Evolutionary conservation across 1,140 invertebrate genomes (phyloP).

Genomic region (Drosophila jambulina): DNA sequence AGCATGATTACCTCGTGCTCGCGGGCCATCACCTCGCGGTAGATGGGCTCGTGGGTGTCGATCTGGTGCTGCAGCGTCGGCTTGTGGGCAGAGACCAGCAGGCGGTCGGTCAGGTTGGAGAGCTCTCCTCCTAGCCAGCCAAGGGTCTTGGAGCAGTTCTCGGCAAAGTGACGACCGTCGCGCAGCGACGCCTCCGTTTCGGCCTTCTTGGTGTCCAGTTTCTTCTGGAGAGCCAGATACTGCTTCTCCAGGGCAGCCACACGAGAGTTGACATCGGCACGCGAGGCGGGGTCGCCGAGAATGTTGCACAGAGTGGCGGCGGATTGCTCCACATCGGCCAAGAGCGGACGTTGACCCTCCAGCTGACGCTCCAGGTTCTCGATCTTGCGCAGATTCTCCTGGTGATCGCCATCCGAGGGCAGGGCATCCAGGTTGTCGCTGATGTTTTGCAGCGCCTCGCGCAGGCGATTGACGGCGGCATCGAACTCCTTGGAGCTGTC

Average conservation of each 20-base stretch:
- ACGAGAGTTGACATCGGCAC: slow-evolving; percentile 95
- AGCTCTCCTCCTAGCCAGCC: slow-evolving; percentile 94
- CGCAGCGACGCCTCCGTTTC: slow-evolving; percentile 94
- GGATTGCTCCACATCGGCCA: slow-evolving; percentile 95
- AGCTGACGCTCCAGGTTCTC: slow-evolving; percentile 94
- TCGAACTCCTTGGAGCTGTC: slow-evolving; percentile 96
- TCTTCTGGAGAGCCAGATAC: slow-evolving; percentile 94
- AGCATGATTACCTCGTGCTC: slow-evolving; percentile 98
- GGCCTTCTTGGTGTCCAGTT: slow-evolving; percentile 94
- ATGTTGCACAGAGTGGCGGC: slow-evolving; percentile 94
- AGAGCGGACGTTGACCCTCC: slow-evolving; percentile 93
- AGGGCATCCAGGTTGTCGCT: slow-evolving; percentile 94
- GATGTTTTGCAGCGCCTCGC: slow-evolving; percentile 93
- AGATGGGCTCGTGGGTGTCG: slow-evolving; percentile 94
- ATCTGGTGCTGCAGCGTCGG: slow-evolving; percentile 94
- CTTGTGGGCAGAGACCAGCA: slow-evolving; percentile 94
- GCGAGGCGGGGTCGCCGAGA: slow-evolving; percentile 95
- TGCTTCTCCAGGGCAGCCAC: slow-evolving; percentile 92
- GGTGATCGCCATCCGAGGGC: slow-evolving; percentile 92
- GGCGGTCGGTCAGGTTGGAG: slow-evolving; percentile 90
- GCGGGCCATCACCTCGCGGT: slow-evolving; percentile 94
- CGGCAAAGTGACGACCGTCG: slow-evolving; percentile 94
- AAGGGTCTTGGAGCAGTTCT: slow-evolving; percentile 93
- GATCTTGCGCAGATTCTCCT: slow-evolving; percentile 94
- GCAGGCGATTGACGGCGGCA: slow-evolving; percentile 91